Evolutionary conservation across 2,888 invertebrate species (phyloP), one percentile per base, ranked within the genome.

Genomic region (Apamea epomidion): DNA sequence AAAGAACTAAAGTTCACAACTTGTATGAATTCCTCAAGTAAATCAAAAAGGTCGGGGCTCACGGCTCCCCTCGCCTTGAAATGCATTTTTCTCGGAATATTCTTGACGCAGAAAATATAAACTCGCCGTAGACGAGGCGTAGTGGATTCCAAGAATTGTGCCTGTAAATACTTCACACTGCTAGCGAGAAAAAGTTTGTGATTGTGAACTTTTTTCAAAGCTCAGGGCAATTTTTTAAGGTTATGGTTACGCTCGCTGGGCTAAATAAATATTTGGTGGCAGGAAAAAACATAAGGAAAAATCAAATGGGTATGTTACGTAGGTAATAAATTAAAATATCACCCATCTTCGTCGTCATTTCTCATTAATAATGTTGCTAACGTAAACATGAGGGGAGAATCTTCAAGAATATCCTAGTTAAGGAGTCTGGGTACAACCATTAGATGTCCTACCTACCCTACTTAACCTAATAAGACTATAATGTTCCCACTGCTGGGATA

Each of bases 1-100:
- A 16, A 67, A 29, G 51, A 14, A 62, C 7, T 7, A 18, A 16
- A 67, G 12, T 67, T 60, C n/a, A 74, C 1, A 14, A 68, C 29
- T 80, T 67, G 25, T 70, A 74, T 58, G 37, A 58, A 82, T 58
- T 62, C 18, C 29, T 65, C 2, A 69, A 69, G 3, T 64, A 21
- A 8, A 70, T 32, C 12, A 14, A 48, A 51, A 16, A 70, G n/a
- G 16, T 70, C n/a, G 25, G 21, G 25, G 12, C 14, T 45, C 16
- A 21, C 29, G 18, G 5, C 5, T n/a, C 6, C 0, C 12, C 21
- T 48, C 5, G 18, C 5, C 48, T 60, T 60, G 18, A 60, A 83
- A 51, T 32, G 32, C 51, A 60, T 76, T 65, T 68, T 82, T 60
- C 82, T 51, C 10, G 25, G 81, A 80, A 80, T n/a, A 32, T 29